Evolutionary conservation across 2,113 vertebrate species (phyloP).

Genomic region (Nesoenas mayeri): DNA sequence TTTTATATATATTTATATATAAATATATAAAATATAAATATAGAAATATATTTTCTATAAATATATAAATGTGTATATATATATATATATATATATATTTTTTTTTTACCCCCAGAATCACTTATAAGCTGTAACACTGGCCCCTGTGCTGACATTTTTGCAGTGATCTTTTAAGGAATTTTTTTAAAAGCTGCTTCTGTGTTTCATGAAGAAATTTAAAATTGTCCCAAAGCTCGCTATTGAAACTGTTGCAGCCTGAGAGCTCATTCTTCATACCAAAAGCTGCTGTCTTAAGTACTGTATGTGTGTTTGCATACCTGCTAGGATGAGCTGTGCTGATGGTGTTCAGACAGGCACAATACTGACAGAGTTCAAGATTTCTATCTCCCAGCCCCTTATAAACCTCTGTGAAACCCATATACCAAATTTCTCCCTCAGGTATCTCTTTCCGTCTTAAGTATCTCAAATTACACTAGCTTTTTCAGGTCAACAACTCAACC

Average conservation of each 20-base stretch:
- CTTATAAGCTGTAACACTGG: background rate
- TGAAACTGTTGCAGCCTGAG: background rate
- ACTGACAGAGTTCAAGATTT: background rate
- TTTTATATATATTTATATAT: no score
- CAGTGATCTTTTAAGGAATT: background rate
- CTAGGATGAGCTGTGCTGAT: background rate
- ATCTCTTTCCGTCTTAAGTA: background rate
- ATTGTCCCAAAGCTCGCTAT: background rate
- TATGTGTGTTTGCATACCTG: background rate
- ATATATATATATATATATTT: no score
- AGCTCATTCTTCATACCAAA: background rate
- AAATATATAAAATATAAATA: no score
- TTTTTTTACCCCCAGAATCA: background rate
- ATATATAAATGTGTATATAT: no score
- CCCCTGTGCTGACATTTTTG: background rate
- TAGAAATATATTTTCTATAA: no score
- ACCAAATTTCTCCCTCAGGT: background rate
- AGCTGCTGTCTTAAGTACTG: background rate
- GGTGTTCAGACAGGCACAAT: background rate
- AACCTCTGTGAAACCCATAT: background rate
- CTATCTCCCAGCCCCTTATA: background rate
- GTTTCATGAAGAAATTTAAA: constrained; percentile 10
- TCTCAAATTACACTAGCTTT: background rate
- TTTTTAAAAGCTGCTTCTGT: background rate
- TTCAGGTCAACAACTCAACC: background rate